These are phyloP conservation scores for Nerophis ophidion DNA, from an alignment of 2,113 vertebrate genomes.

Conservation along the genomic window DNA sequence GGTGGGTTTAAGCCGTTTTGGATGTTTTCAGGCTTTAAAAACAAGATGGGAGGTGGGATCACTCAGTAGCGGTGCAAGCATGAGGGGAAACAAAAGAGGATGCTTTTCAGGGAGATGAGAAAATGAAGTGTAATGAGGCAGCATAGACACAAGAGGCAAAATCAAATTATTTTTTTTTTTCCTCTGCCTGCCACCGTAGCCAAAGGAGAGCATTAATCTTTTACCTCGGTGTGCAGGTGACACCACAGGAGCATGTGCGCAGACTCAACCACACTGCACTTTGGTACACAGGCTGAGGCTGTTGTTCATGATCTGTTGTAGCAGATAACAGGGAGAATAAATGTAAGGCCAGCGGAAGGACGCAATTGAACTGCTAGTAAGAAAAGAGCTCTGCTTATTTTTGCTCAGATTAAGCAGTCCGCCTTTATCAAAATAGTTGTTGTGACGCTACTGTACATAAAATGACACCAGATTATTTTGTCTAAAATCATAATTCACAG, in stretches of 20 bases:
- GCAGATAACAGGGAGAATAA: slow-evolving; percentile 12
- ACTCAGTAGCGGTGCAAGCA: neutral
- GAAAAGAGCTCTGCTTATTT: too few relatives aligned
- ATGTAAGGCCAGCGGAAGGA: neutral
- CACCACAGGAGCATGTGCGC: slow-evolving; percentile 25
- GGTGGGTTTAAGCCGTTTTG: slow-evolving; percentile 12
- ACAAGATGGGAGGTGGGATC: slow-evolving; percentile 15
- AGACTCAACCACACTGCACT: slow-evolving; percentile 28
- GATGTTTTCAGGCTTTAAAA: neutral
- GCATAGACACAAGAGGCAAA: slow-evolving; percentile 55
- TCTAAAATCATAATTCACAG: too few relatives aligned
- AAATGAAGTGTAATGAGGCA: slow-evolving; percentile 45
- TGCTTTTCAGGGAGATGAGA: slow-evolving; percentile 46
- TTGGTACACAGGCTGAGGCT: slow-evolving; percentile 27
- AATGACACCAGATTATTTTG: too few relatives aligned
- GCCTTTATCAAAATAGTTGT: too few relatives aligned
- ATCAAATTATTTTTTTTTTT: slow-evolving; percentile 65
- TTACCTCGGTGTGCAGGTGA: slow-evolving; percentile 51
- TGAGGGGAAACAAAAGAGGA: slow-evolving; percentile 30
- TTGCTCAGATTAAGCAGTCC: too few relatives aligned
- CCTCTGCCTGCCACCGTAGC: slow-evolving; percentile 60
- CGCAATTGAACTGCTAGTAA: neutral
- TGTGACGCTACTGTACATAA: too few relatives aligned
- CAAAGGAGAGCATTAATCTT: slow-evolving; percentile 65
- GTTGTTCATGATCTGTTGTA: slow-evolving; percentile 19